These are phyloP conservation scores for Okapia johnstoni DNA, from an alignment of 2,113 vertebrate genomes.

Conservation along the genomic window DNA sequence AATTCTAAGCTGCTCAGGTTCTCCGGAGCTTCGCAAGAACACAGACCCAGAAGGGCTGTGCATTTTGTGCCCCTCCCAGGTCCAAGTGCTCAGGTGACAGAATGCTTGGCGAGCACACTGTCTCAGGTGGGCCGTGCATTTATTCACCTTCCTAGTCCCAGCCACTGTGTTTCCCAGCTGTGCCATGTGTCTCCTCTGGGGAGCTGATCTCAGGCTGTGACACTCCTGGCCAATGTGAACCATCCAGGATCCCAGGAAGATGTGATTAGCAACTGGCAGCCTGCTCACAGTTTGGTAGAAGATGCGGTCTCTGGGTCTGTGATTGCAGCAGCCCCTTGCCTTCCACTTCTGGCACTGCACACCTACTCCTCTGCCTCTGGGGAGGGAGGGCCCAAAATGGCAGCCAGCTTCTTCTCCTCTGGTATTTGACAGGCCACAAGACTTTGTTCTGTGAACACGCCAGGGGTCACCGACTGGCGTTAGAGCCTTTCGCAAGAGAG, in stretches of 20 bases:
- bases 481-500: neutral
- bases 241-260: neutral
- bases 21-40: fast-evolving
- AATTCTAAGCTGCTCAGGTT: neutral
- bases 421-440: neutral
- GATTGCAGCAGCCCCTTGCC: neutral
- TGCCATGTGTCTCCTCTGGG: neutral
- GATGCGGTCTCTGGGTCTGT: neutral
- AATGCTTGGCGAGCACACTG: neutral
- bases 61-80: neutral
- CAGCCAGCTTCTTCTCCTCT: neutral
- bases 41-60: neutral
- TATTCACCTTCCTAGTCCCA: neutral
- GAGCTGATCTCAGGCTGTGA: neutral
- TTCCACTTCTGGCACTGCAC: neutral
- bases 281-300: neutral
- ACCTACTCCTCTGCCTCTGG: neutral
- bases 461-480: fast-evolving
- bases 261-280: neutral
- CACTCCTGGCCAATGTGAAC: neutral
- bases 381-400: neutral
- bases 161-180: neutral
- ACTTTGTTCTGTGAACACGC: fast-evolving
- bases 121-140: neutral
- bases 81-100: neutral